Conservation (phyloP, 1,140 invertebrate genomes). For the Camponotus vicinus region DNA sequence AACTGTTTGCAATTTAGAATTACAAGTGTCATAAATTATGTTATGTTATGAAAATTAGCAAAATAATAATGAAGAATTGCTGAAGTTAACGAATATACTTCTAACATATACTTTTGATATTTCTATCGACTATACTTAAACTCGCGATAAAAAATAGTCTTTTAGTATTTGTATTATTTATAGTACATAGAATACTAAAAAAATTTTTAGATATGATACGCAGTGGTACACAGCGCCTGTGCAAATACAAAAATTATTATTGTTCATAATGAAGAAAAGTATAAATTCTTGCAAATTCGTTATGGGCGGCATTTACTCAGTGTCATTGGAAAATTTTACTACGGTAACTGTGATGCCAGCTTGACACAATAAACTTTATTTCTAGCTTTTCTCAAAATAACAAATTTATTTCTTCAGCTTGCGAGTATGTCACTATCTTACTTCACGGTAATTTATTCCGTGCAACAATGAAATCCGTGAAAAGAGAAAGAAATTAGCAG, state of each 20-base stretch:
- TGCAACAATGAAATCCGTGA: conserved; percentile 44
- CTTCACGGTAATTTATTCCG: conserved; percentile 54
- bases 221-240: conserved; percentile 16
- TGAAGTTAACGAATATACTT: conserved; percentile 4
- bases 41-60: background rate
- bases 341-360: conserved; percentile 35
- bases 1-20: background rate
- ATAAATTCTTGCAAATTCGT: conserved; percentile 34
- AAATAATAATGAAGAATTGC: background rate
- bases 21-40: background rate
- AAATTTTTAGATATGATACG: conserved; percentile 37
- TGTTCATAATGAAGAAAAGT: conserved; percentile 38
- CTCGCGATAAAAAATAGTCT: background rate
- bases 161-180: background rate
- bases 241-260: conserved; percentile 36
- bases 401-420: conserved; percentile 55
- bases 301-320: conserved; percentile 7
- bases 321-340: conserved; percentile 62
- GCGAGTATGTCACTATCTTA: conserved; percentile 49
- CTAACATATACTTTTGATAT: background rate
- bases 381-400: background rate
- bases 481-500: background rate
- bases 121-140: background rate
- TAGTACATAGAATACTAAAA: background rate
- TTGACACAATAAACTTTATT: conserved; percentile 12